These are phyloP conservation scores for Bathynomus jamesi DNA, from an alignment of 1,140 invertebrate genomes.

Conservation along the genomic window DNA sequence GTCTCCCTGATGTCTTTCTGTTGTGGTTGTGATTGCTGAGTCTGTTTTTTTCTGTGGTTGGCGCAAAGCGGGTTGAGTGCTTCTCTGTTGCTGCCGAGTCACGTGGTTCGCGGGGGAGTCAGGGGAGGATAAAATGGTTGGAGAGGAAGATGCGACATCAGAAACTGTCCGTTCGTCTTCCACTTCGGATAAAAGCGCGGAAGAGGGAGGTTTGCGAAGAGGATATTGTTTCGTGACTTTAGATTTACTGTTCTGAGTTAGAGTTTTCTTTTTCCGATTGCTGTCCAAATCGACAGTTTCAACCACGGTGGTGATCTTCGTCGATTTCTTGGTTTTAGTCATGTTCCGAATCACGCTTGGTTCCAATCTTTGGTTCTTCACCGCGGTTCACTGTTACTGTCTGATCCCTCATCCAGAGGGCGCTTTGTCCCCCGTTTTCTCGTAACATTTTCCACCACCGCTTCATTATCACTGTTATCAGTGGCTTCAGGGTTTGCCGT, in stretches of 20 bases:
- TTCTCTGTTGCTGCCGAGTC: too few relatives aligned
- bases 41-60: not conserved
- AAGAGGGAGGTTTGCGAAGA: not conserved
- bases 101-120: too few relatives aligned
- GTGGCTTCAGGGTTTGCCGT: too few relatives aligned
- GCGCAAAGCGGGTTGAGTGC: not conserved
- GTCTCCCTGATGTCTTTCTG: not conserved
- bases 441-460: too few relatives aligned
- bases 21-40: not conserved
- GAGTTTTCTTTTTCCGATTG: not conserved
- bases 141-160: not conserved
- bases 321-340: not conserved
- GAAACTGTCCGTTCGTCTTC: not conserved
- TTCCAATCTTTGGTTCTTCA: not conserved
- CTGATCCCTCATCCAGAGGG: too few relatives aligned
- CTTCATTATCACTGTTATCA: too few relatives aligned
- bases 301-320: not conserved
- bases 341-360: not conserved
- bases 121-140: not conserved
- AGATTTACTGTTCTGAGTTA: not conserved
- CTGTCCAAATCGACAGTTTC: not conserved
- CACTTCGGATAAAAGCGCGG: not conserved
- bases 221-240: not conserved
- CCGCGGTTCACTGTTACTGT: too few relatives aligned
- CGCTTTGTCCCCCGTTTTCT: too few relatives aligned